phyloP scores from a whole-genome alignment of 1,140 invertebrate genomes.

The Euschistus heros region DNA sequence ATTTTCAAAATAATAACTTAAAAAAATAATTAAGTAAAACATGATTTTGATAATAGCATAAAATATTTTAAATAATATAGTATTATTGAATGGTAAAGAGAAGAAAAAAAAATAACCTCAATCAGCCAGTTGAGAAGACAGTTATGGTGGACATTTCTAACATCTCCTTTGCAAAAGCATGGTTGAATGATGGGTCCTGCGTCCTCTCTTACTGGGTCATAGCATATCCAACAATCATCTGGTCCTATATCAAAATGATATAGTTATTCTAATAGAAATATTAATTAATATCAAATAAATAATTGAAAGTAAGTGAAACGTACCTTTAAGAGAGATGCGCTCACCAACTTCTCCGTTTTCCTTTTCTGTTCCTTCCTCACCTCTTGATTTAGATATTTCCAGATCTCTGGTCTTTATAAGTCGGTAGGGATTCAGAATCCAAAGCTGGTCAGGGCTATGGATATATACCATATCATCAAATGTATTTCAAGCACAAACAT shows the following conservation, averaged over 20 bases:
- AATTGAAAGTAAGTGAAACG: neutral
- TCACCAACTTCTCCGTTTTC: neutral
- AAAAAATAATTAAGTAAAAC: no score
- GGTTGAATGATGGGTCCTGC: constrained; percentile 72
- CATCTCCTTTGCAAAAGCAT: constrained; percentile 81
- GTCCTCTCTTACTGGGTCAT: constrained; percentile 68
- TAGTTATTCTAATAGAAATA: neutral
- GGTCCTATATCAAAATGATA: constrained; percentile 29
- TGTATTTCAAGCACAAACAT: neutral
- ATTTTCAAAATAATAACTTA: no score
- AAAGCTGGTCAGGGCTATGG: constrained; percentile 70
- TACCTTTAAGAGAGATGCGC: neutral
- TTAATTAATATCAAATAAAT: neutral
- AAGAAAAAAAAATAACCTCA: constrained; percentile 36
- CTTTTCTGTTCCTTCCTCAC: neutral
- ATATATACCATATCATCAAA: neutral
- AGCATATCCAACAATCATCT: constrained; percentile 87
- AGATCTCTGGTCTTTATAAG: constrained; percentile 48
- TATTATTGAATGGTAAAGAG: constrained; percentile 32
- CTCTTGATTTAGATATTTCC: neutral
- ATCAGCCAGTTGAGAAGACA: constrained; percentile 82
- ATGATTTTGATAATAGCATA: no score
- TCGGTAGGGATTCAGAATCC: constrained; percentile 85
- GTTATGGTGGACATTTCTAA: constrained; percentile 81
- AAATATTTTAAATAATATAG: no score